Conservation (phyloP, 2,113 vertebrate genomes). For the Toxotes jaculatrix region DNA sequence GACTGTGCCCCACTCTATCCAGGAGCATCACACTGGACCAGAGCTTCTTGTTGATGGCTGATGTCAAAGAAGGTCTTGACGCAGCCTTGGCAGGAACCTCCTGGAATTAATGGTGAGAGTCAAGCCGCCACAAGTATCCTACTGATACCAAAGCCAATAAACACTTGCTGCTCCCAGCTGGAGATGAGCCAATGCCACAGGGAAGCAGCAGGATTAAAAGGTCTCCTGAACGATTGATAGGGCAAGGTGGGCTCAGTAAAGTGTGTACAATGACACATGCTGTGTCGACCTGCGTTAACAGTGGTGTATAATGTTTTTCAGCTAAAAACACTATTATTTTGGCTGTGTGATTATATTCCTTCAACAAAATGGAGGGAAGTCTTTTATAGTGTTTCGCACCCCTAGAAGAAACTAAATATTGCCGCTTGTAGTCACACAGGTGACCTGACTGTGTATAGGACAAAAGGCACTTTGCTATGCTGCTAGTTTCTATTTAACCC, state of each 20-base stretch:
- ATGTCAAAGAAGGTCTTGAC: constrained; percentile 35
- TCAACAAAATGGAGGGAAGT: background rate
- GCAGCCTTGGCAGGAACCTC: constrained; percentile 41
- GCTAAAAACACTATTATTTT: constrained; percentile 2
- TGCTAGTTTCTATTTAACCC: background rate
- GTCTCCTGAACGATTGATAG: constrained; percentile 68
- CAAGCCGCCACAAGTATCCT: constrained; percentile 51
- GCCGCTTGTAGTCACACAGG: background rate
- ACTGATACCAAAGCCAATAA: constrained; percentile 75
- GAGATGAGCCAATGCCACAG: constrained; percentile 63
- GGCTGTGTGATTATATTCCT: background rate
- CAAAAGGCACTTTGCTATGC: background rate
- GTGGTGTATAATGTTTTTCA: constrained; percentile 1
- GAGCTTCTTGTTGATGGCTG: constrained; percentile 14
- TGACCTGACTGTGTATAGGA: background rate
- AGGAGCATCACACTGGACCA: background rate
- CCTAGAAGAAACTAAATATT: background rate
- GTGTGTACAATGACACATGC: constrained; percentile 48
- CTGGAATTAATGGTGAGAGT: constrained; percentile 57
- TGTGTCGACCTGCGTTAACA: constrained; percentile 29
- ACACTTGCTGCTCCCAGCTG: constrained; percentile 72
- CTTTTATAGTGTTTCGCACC: background rate
- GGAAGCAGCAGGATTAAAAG: constrained; percentile 70
- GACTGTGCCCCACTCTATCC: background rate
- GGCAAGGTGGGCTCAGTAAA: constrained; percentile 54